Evolutionary conservation across 2,113 vertebrate species (phyloP), one percentile per base, ranked within the genome.

Genomic region (Corapipo altera): DNA sequence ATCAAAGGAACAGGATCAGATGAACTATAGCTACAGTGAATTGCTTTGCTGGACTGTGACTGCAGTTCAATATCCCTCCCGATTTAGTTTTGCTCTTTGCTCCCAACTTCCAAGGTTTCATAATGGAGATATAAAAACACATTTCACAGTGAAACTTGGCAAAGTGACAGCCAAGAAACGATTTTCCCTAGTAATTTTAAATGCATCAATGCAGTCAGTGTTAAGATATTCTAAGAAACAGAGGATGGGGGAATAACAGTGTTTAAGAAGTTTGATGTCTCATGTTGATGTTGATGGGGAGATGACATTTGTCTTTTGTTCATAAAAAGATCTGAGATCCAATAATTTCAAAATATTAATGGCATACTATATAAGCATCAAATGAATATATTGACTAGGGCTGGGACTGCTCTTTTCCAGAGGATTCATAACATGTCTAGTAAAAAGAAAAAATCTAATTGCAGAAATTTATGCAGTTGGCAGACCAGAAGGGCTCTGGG

Each of bases 121-220:
- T 82, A 78, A 48, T 67, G 24, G 30, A 81, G n/a, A 52, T 91
- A 57, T 33, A 72, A 91, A 87, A 95, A 73, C 12, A 43, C 52
- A 82, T 82, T 94, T 92, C 41, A 49, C 37, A 57, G 41, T 72
- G 74, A 66, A 85, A 91, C 41, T 79, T 89, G 80, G 84, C 70
- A 66, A 82, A 91, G 54, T 82, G 73, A 67, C 73, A 95, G 77
- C n/a, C 32, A 64, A 87, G 49, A 55, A 89, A 89, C 76, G 1
- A 35, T 92, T 96, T 97, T 85, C 85, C 54, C 30, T 66, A 46
- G n/a, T 85, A 80, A 90, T 92, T 95, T 85, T 37, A 95, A 85
- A 94, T 7, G 18, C 58, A 88, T 91, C 54, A 49, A 48, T 70
- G 62, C 44, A 75, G 49, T 87, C 48, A 43, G 24, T 54, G 52